Percentiles rank a stretch among this genome's conserved stretches.
Conservation (phyloP, 1,140 invertebrate genomes). For the Camponotus pennsylvanicus region DNA sequence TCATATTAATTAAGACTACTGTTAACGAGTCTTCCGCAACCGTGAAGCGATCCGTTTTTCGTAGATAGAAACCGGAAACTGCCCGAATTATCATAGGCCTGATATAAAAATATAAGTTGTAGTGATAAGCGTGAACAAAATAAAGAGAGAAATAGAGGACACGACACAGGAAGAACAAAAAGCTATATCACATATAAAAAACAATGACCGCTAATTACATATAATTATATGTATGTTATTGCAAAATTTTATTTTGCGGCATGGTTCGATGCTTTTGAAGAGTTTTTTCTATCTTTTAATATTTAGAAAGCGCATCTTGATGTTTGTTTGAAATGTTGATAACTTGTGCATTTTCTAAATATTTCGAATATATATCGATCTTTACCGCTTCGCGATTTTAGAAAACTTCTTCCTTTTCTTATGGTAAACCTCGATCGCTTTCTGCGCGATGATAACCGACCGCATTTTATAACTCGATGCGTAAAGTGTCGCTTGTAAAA, state of each 20-base stretch:
- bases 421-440: conserved; percentile 82
- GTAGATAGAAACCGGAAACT: neutral
- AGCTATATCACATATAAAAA: no score
- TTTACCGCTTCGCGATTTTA: conserved; percentile 25
- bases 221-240: neutral
- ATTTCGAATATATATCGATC: neutral
- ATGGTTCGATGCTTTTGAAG: neutral
- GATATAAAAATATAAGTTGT: no score
- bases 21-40: conserved; percentile 4
- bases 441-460: conserved; percentile 70
- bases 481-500: conserved; percentile 28
- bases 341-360: neutral
- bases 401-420: conserved; percentile 44
- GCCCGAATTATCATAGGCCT: neutral
- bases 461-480: conserved; percentile 25
- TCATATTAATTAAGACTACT: conserved; percentile 59
- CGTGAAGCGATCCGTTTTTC: conserved; percentile 13
- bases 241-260: neutral
- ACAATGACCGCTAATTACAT: neutral
- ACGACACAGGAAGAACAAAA: neutral
- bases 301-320: no score
- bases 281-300: no score
- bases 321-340: neutral
- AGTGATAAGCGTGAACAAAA: neutral
- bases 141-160: neutral